Evolutionary conservation across 2,797 vertebrate species (phyloP), one percentile per base, ranked within the genome.

Genomic region (Helostoma temminkii): DNA sequence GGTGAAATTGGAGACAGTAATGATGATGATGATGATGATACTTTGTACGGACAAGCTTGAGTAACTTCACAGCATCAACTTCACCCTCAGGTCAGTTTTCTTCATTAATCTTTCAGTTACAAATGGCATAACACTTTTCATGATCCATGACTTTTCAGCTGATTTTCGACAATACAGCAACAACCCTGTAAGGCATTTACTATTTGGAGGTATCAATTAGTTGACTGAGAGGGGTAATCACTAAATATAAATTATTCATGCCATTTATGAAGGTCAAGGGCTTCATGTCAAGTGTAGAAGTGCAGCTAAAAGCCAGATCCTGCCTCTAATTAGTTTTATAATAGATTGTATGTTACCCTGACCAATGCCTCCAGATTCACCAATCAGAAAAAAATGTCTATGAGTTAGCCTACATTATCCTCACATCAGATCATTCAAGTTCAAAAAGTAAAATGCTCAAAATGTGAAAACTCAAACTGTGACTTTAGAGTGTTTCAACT

Each of bases 171-270:
- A 32, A 43, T 45, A 58, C 34, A 78, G 32, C 50, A 42, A 61
- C 21, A 24, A 67, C 32, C 15, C 18, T 21, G 37, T 4, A 8
- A 59, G 57, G 66, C 46, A 50, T 76, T 74, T 49, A 62, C 49
- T 28, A 54, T 80, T 66, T 71, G 15, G 41, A 73, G 58, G 58
- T 82, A 82, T 79, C 68, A 77, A 65, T 67, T 68, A 68, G 71
- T 73, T 68, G 45, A 72, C 66, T 63, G 62, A 71, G 71, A 68
- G 42, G 50, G 47, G 30, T 64, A 79, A 87, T 81, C 63, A 71
- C 48, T 2, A 0, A 25, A 7, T 46, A 74, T 91, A 74, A 82
- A 90, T 86, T 78, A 92, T 90, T 86, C 70, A 92, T 75, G 30
- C 14, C 4, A 25, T 55, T 36, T 66, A 77, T 78, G 80, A 90